These are phyloP conservation scores for Phenganax stokvisi DNA, from an alignment of 92 coral and sea anemone genomes.

Conservation along the genomic window DNA sequence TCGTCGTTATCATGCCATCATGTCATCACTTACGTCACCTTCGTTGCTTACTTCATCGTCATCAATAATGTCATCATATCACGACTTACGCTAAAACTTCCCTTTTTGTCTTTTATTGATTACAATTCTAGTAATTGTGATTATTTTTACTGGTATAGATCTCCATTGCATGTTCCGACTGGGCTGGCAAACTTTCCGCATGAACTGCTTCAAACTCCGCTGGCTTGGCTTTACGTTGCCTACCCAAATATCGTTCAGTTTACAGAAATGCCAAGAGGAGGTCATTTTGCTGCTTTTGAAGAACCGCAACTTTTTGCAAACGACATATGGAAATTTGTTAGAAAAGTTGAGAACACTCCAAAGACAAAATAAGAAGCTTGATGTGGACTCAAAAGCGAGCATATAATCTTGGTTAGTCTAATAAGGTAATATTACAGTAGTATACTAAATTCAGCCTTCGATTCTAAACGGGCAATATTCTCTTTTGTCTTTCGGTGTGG, in stretches of 20 bases:
- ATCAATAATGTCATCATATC: too few species aligned
- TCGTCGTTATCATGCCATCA: too few species aligned
- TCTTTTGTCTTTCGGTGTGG: too few species aligned
- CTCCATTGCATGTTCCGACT: slow-evolving; percentile 53
- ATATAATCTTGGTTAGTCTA: too few species aligned
- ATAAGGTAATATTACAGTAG: too few species aligned
- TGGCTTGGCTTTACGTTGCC: slow-evolving; percentile 48
- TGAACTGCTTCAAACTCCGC: slow-evolving; percentile 44
- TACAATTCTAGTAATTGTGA: neutral
- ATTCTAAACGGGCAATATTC: too few species aligned
- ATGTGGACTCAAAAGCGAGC: too few species aligned
- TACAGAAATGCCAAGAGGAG: slow-evolving; percentile 67
- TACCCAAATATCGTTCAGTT: slow-evolving; percentile 60
- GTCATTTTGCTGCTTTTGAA: slow-evolving; percentile 81
- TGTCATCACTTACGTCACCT: too few species aligned
- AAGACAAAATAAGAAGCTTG: neutral
- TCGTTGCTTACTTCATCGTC: too few species aligned
- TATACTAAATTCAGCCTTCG: too few species aligned
- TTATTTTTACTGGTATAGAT: slow-evolving; percentile 25
- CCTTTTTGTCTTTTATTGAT: neutral
- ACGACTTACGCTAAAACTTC: too few species aligned
- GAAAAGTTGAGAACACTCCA: slow-evolving; percentile 55
- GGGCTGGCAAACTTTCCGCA: slow-evolving; percentile 71
- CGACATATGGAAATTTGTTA: slow-evolving; percentile 58
- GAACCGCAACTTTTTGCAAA: slow-evolving; percentile 60